Conservation (phyloP, 1,140 invertebrate species). For the Penaeus chinensis region DNA sequence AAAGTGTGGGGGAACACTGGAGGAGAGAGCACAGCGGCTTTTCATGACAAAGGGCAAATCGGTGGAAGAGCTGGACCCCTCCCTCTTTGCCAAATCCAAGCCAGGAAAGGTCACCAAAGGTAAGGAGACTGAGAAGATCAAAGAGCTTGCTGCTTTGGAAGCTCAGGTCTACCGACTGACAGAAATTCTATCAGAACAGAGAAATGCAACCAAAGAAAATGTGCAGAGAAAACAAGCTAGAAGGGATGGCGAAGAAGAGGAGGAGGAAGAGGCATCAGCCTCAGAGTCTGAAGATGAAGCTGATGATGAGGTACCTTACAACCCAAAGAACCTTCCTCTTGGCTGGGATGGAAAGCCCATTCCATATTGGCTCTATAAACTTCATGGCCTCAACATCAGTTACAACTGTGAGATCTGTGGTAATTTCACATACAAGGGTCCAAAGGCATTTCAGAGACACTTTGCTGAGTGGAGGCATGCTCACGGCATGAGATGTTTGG, state of each 20-base stretch:
- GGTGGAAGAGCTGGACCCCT: slow-evolving; percentile 83
- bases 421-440: slow-evolving; percentile 99
- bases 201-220: slow-evolving; percentile 95
- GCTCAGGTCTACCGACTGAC: slow-evolving; percentile 75
- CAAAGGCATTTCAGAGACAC: slow-evolving; percentile 99
- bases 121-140: slow-evolving; percentile 74
- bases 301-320: slow-evolving; percentile 95
- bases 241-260: slow-evolving; percentile 95
- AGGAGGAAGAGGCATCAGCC: slow-evolving; percentile 89
- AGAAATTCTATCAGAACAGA: slow-evolving; percentile 84
- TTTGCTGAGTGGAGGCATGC: slow-evolving; percentile 99
- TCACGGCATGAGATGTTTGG: slow-evolving; percentile 98
- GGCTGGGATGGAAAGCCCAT: slow-evolving; percentile 99
- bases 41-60: slow-evolving; percentile 96
- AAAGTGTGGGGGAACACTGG: slow-evolving; percentile 97
- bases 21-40: slow-evolving; percentile 95
- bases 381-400: slow-evolving; percentile 98
- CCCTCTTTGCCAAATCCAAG: slow-evolving; percentile 88
- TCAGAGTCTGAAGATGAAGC: slow-evolving; percentile 85
- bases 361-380: slow-evolving; percentile 99
- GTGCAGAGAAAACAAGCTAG: slow-evolving; percentile 97
- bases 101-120: slow-evolving; percentile 75
- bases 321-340: slow-evolving; percentile 98
- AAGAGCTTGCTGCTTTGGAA: slow-evolving; percentile 66
- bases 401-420: slow-evolving; percentile 99